Conservation (phyloP, 2,888 invertebrate genomes). For the Sepioteuthis lessoniana region DNA sequence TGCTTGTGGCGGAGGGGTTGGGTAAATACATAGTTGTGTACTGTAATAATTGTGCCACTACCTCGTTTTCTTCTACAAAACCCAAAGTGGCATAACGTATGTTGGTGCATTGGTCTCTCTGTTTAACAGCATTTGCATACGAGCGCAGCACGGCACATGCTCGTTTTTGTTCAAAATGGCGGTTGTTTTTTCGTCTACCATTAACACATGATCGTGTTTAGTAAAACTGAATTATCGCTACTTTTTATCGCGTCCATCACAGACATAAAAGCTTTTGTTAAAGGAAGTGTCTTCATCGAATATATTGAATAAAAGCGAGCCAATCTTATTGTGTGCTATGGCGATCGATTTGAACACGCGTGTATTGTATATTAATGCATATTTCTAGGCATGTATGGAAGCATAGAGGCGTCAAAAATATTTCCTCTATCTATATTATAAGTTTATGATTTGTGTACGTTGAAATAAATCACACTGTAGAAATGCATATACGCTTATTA, state of each 20-base stretch:
- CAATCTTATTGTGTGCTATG: background rate
- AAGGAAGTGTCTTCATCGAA: background rate
- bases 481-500: too few relatives aligned
- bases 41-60: background rate
- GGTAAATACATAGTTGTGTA: too few relatives aligned
- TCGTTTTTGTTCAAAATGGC: background rate
- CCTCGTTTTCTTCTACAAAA: background rate
- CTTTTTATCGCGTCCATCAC: conserved; percentile 13
- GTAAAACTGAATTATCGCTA: background rate
- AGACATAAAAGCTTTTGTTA: conserved; percentile 23
- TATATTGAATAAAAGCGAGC: conserved; percentile 14
- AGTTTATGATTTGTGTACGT: background rate
- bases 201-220: background rate
- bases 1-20: too few relatives aligned
- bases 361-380: background rate
- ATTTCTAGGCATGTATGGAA: background rate
- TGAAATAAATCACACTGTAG: background rate
- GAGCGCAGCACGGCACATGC: background rate
- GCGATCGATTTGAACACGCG: background rate
- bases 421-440: background rate
- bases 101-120: background rate
- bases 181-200: background rate
- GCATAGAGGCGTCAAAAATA: background rate
- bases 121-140: background rate
- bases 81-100: background rate